phyloP scores from a whole-genome alignment of 2,888 invertebrate genomes.

The Chalcosyrphus nemorum region DNA sequence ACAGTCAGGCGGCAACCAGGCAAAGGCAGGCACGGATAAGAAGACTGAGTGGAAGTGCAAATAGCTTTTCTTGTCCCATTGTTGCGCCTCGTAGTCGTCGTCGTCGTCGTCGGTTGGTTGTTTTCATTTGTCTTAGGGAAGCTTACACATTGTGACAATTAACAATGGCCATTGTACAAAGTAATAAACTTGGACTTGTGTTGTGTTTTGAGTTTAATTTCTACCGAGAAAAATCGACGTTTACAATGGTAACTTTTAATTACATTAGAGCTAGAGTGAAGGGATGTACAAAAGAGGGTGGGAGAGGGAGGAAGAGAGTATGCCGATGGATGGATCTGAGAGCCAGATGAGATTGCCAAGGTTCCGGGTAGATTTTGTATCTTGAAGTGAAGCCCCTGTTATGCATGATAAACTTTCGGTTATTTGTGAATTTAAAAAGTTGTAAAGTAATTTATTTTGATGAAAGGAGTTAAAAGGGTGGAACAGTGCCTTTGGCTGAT shows the following conservation, averaged over 20 bases:
- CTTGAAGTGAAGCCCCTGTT: neutral
- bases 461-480: neutral
- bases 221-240: conserved; percentile 65
- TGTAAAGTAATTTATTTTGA: conserved; percentile 43
- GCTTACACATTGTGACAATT: conserved; percentile 71
- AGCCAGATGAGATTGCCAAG: conserved; percentile 23
- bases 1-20: neutral
- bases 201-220: conserved; percentile 70
- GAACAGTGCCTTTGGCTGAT: neutral
- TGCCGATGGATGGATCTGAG: no score
- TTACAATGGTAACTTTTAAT: conserved; percentile 69
- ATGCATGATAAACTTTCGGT: conserved; percentile 24
- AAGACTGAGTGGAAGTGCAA: conserved; percentile 62
- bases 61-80: conserved; percentile 71
- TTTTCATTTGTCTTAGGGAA: conserved; percentile 65
- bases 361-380: neutral
- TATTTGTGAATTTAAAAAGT: conserved; percentile 28
- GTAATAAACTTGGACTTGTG: conserved; percentile 72
- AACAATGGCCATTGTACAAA: conserved; percentile 71
- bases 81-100: conserved; percentile 36
- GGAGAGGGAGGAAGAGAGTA: no score
- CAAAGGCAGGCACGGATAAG: neutral
- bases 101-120: conserved; percentile 27
- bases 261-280: conserved; percentile 45
- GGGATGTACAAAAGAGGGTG: no score